Conservation (phyloP, 2,113 vertebrate genomes). For the Sapajus apella region DNA sequence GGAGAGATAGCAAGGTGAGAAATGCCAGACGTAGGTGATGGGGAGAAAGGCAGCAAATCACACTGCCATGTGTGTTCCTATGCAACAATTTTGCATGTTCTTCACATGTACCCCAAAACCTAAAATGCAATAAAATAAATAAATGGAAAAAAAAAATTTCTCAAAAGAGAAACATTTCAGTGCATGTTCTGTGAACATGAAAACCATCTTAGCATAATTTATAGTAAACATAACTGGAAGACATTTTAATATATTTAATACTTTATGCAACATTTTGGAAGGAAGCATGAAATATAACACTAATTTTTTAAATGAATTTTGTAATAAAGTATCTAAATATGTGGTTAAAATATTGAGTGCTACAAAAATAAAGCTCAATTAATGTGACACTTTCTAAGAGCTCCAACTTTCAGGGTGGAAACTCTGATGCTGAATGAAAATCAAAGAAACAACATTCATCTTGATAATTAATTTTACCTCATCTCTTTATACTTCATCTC, state of each 20-base stretch:
- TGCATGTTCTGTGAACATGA: background rate
- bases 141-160: background rate
- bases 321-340: constrained; percentile 1
- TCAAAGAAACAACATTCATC: background rate
- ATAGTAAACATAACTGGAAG: background rate
- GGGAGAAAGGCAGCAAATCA: too few species aligned
- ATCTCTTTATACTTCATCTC: too few species aligned
- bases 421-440: background rate
- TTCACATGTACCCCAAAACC: too few species aligned
- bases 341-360: background rate
- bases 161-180: background rate
- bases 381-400: background rate
- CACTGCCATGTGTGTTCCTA: too few species aligned
- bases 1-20: too few species aligned
- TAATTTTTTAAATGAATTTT: background rate
- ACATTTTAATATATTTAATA: background rate
- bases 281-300: background rate
- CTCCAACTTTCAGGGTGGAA: background rate
- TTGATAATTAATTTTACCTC: background rate
- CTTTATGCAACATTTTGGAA: background rate
- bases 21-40: too few species aligned
- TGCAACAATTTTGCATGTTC: too few species aligned
- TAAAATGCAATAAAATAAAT: too few species aligned
- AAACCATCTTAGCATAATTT: background rate
- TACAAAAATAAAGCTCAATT: background rate